Conservation (phyloP, 2,888 invertebrate species). For the Lacanobia wlatinum region DNA sequence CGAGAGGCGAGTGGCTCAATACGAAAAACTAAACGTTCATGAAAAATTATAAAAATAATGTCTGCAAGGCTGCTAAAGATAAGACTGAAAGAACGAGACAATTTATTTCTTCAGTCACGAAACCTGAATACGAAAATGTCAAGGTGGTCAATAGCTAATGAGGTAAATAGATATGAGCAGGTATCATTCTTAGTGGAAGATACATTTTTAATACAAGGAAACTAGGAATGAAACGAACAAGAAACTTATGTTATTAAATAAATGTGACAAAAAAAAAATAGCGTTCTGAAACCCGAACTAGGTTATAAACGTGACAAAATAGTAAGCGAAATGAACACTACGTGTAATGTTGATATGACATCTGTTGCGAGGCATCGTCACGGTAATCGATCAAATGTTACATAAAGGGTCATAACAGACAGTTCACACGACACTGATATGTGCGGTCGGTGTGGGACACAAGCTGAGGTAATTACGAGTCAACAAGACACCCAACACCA, state of each 20-base stretch:
- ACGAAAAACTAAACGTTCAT: constrained; percentile 30
- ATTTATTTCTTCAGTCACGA: constrained; percentile 7
- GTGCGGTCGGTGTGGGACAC: constrained; percentile 51
- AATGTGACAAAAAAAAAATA: neutral
- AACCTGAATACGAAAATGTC: constrained; percentile 13
- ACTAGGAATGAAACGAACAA: neutral
- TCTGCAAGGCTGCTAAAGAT: constrained; percentile 37
- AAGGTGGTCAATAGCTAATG: constrained; percentile 14
- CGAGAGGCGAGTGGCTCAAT: constrained; percentile 32
- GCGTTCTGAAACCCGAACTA: neutral
- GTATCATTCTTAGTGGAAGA: neutral
- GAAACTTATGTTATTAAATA: neutral
- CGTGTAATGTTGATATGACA: neutral
- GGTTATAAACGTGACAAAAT: constrained; percentile 8
- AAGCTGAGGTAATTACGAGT: constrained; percentile 46
- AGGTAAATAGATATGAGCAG: neutral
- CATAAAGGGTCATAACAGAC: constrained; percentile 38
- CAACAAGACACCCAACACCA: constrained; percentile 54
- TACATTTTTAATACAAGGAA: neutral
- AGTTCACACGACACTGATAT: constrained; percentile 49
- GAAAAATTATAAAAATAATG: constrained; percentile 15
- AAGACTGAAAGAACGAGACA: constrained; percentile 19
- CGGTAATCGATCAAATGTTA: constrained; percentile 40
- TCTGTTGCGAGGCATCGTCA: constrained; percentile 18
- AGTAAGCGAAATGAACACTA: neutral